These are phyloP conservation scores for Eupithecia subfuscata DNA, from an alignment of 2,888 invertebrate genomes.

Conservation along the genomic window DNA sequence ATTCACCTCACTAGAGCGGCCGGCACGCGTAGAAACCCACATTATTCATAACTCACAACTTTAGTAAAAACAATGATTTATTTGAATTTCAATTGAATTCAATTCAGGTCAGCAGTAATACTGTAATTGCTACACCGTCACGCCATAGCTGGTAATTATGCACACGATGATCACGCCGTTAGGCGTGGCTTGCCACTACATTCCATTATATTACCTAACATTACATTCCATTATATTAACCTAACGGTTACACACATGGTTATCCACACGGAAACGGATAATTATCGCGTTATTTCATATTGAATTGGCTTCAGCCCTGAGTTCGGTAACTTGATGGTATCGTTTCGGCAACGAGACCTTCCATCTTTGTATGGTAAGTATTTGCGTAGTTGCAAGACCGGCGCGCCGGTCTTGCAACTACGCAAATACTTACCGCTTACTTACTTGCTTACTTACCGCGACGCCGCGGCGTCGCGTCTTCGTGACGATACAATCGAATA, in stretches of 20 bases:
- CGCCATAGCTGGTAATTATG: conserved; percentile 15
- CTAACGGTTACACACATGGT: neutral
- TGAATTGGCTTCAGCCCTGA: no score
- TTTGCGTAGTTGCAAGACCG: no score
- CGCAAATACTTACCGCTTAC: no score
- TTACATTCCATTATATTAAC: neutral
- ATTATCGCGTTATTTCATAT: no score
- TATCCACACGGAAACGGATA: neutral
- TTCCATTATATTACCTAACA: conserved; percentile 1
- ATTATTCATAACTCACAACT: neutral
- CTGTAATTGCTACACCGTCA: neutral
- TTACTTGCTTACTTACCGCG: no score
- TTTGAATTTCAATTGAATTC: neutral
- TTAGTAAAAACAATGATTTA: neutral
- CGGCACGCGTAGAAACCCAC: no score
- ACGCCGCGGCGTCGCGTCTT: no score
- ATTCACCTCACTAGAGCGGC: no score
- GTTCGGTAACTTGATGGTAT: no score
- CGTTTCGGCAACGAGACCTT: no score
- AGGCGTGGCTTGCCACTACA: conserved; percentile 16
- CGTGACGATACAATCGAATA: neutral
- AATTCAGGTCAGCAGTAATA: conserved; percentile 1
- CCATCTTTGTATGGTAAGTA: no score
- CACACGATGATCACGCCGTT: conserved; percentile 13
- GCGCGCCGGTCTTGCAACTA: no score